These are phyloP conservation scores for Alces alces DNA, from an alignment of 2,113 vertebrate species.

Conservation along the genomic window DNA sequence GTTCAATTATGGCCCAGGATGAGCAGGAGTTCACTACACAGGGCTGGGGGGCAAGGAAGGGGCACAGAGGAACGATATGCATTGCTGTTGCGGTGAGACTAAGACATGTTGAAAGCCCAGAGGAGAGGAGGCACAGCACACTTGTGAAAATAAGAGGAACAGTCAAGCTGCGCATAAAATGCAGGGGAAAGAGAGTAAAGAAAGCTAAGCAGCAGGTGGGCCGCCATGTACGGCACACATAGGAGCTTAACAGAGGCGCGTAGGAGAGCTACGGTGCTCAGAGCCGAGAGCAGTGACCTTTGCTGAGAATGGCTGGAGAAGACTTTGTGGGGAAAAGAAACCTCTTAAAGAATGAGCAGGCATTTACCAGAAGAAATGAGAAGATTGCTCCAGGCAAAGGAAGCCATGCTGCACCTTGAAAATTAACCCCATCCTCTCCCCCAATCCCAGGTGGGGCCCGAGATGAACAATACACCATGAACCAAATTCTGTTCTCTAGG, in stretches of 20 bases:
- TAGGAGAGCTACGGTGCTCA: fast-evolving
- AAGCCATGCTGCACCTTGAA: not conserved
- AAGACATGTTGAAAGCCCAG: fast-evolving
- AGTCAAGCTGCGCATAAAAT: not conserved
- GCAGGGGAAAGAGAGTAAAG: fast-evolving
- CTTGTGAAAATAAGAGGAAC: too few relatives aligned
- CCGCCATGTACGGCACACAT: fast-evolving
- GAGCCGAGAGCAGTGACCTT: not conserved
- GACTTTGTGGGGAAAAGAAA: not conserved
- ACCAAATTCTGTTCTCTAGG: not conserved
- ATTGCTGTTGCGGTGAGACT: not conserved
- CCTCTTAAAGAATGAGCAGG: not conserved
- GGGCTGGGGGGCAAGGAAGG: not conserved
- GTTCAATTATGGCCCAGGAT: not conserved
- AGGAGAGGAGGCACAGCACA: not conserved
- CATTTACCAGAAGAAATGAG: not conserved
- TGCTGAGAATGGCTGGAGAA: not conserved
- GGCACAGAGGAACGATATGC: not conserved
- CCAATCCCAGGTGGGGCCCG: not conserved
- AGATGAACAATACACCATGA: not conserved
- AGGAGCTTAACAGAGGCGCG: not conserved
- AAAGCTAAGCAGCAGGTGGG: not conserved
- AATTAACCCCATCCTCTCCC: not conserved
- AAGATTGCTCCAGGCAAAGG: not conserved
- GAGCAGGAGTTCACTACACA: not conserved